Base-by-base conservation (phyloP, 1,140 invertebrate species). In the Euborellia annulipes region DNA sequence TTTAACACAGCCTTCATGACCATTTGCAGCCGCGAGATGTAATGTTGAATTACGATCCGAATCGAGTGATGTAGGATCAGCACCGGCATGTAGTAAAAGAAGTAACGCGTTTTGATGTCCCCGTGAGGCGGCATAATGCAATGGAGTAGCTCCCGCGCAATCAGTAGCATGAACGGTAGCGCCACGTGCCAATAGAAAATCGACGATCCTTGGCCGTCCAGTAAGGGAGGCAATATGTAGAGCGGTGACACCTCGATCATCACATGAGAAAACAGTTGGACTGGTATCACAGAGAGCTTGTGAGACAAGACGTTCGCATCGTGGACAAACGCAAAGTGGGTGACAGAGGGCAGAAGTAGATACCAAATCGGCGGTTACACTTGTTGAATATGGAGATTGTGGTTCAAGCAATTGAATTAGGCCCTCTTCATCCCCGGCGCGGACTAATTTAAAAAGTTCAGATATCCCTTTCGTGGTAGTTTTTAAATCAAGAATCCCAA, bases 1-100 rank as follows among this genome's bases (percentile, higher is more conserved):
- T 65, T 90, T 89, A 2, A 86, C 79, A 68, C 85, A 89, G 54
- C 71, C 72, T 46, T 81, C 71, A 57, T 85, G 82, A 21, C 84
- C 76, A 62, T 82, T 79, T 57, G 79, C 74, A 42, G 77, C 62
- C 19, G 80, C 73, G 9, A 84, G 61, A 64, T 87, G 83, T 8
- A 88, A 62, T 2, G 86, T 71, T 8, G 79, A 85, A 51, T 89
- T 84, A 20, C 78, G 76, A 50, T 82, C 70, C 50, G 71, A 66
- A 62, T 88, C 85, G 27, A 56, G 53, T 13, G 62, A 48, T 52
- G 72, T 73, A 1, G 76, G 66, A 52, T 75, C 62, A 38, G 72
- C 69, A 54, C 72, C 69, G 42, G 70, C 69, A 55, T 82, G 75
- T 16, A 84, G 52, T 21, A 85, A 55, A 16, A 83, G 55, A 8